Evolutionary conservation across 2,113 vertebrate genomes (phyloP), one percentile per base, ranked within the genome.

Genomic region (Orycteropus afer): DNA sequence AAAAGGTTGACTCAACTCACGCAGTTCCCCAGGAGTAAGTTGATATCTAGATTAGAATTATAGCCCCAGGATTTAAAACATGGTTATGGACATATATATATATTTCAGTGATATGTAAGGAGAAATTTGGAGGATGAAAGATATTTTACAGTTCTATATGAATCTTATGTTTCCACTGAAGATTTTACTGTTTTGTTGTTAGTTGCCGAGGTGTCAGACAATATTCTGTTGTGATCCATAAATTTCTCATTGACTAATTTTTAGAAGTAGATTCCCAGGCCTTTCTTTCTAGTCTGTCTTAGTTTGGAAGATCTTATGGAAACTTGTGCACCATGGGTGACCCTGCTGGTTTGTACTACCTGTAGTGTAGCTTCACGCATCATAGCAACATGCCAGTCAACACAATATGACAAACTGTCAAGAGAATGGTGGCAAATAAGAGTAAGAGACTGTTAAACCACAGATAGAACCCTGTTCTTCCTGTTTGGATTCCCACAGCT

Each of bases 21-120:
- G 17, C 3, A 29, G 74, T 34, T 86, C 22, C 47, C 87, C 42
- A 45, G 7, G 37, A 92, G 37, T 49, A 93, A 69, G 47, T 20
- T 59, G 53, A 37, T 22, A 4, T 81, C 47, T 81, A 83, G 79
- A 67, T 61, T 65, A 65, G 53, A 95, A 47, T 7, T 87, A 32
- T 13, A 69, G 47, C 13, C 88, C 7, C 76, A 74, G 42, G n/a
- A 81, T 86, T 86, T 67, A 78, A 95, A 95, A 71, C 22, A 69
- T 55, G 10, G 22, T 61, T 45, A n/a, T 17, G 53, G 15, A 84
- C 0, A 89, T 25, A 51, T 51, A n/a, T 51, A n/a, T 51, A 49
- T 1, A 13, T 25, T 47, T 76, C 47, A 53, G 85, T 73, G 9
- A 8, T 25, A 71, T 74, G 40, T 12, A 45, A 77, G 47, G 25